A percentile compares a stretch with the other conserved stretches of the same genome.
Evolutionary conservation across 2,113 vertebrate genomes (phyloP).

Genomic region (Arvicanthis niloticus): DNA sequence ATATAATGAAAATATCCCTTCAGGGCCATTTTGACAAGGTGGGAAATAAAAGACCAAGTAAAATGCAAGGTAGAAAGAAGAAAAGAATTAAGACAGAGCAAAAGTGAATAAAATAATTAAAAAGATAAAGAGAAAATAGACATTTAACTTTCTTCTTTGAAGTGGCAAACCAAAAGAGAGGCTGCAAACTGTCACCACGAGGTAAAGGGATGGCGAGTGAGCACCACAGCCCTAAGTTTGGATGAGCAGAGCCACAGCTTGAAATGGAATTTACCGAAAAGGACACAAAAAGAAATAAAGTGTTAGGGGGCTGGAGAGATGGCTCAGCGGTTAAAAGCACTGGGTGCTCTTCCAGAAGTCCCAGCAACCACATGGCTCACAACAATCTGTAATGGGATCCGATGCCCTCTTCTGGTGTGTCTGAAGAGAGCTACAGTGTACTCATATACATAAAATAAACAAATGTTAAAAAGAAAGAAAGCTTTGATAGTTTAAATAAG

Average conservation of each 20-base stretch:
- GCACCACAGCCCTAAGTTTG: neutral
- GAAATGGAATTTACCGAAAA: constrained; percentile 36
- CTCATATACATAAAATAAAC: too few relatives aligned
- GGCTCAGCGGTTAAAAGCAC: too few relatives aligned
- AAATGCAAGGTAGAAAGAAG: constrained; percentile 26
- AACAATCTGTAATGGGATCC: too few relatives aligned
- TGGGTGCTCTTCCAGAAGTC: too few relatives aligned
- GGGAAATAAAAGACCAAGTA: constrained; percentile 8
- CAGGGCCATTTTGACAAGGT: neutral
- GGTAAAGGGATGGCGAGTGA: neutral
- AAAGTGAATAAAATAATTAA: neutral
- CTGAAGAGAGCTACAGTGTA: too few relatives aligned
- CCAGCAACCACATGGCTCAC: too few relatives aligned
- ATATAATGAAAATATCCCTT: too few relatives aligned
- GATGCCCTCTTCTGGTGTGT: too few relatives aligned
- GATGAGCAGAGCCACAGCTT: neutral
- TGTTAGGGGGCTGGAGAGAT: too few relatives aligned
- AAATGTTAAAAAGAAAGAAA: neutral
- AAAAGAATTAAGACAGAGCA: neutral
- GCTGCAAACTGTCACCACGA: neutral
- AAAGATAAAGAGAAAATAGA: neutral
- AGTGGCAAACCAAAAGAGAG: neutral
- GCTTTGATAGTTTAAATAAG: neutral
- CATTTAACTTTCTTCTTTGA: neutral
- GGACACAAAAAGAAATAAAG: neutral